Conservation (phyloP, 2,797 vertebrate genomes). For the Micropoecilia bifurca region DNA sequence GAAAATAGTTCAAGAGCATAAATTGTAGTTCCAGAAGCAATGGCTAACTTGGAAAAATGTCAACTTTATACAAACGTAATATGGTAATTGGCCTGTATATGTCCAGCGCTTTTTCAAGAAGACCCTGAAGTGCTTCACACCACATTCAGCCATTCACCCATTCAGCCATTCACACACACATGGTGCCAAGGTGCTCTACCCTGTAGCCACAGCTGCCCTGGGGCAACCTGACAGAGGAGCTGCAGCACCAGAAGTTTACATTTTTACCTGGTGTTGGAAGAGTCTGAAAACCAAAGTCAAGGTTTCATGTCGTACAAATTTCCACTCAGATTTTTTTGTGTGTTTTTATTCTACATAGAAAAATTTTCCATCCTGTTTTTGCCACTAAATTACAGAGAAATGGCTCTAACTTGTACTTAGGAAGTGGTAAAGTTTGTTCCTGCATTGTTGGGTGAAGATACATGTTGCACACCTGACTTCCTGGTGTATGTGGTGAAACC, state of each 20-base stretch:
- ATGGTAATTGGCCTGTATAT: not conserved
- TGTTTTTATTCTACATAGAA: not conserved
- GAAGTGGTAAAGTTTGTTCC: constrained; percentile 32
- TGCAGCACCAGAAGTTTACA: not conserved
- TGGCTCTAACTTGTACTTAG: constrained; percentile 4
- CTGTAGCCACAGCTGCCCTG: no score
- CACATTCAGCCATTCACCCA: no score
- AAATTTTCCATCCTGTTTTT: not conserved
- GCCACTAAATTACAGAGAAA: not conserved
- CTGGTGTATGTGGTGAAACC: constrained; percentile 23
- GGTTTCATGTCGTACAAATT: not conserved
- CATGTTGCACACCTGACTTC: constrained; percentile 52
- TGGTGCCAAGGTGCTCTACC: no score
- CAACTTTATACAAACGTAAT: not conserved
- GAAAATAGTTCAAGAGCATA: not conserved
- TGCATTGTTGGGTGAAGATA: constrained; percentile 4
- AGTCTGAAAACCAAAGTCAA: not conserved
- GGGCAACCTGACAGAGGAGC: no score
- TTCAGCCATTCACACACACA: no score
- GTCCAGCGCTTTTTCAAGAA: not conserved
- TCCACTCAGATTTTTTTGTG: not conserved
- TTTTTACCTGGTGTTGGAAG: not conserved
- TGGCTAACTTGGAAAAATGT: not conserved
- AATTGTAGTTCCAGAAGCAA: not conserved
- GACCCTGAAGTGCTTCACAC: no score